phyloP scores from a whole-genome alignment of 2,797 vertebrate species.

The Orestias chungarensis region DNA sequence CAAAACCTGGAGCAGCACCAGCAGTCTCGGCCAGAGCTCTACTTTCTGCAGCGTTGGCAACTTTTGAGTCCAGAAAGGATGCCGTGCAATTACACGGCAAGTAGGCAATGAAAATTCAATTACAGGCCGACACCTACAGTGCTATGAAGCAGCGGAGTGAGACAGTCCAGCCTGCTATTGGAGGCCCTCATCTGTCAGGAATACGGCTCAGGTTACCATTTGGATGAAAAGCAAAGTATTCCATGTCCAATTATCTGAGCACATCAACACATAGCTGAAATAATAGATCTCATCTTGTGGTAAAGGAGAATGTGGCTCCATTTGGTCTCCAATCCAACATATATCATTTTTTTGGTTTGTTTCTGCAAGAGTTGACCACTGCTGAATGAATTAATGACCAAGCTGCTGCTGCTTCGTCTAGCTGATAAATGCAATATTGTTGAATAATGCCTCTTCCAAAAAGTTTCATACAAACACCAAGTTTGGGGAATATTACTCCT shows the following conservation, averaged over 20 bases:
- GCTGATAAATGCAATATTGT: constrained; percentile 38
- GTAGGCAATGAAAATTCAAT: constrained; percentile 68
- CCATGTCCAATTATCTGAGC: constrained; percentile 48
- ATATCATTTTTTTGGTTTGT: constrained; percentile 49
- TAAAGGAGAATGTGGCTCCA: constrained; percentile 19
- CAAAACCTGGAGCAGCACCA: constrained; percentile 58
- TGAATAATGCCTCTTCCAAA: constrained; percentile 40
- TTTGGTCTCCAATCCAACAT: constrained; percentile 43
- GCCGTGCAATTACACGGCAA: constrained; percentile 55
- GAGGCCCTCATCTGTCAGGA: constrained; percentile 15
- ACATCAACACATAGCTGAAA: constrained; percentile 46
- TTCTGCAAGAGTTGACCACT: constrained; percentile 30
- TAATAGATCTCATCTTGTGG: constrained; percentile 47
- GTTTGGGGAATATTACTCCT: constrained; percentile 19
- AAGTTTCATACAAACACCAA: constrained; percentile 26
- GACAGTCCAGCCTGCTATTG: constrained; percentile 28
- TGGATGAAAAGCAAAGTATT: constrained; percentile 37
- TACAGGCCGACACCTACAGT: constrained; percentile 52
- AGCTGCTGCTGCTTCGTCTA: constrained; percentile 21
- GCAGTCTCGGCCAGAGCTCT: constrained; percentile 25
- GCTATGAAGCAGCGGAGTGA: constrained; percentile 34
- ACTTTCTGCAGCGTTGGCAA: constrained; percentile 49
- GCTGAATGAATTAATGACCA: constrained; percentile 24
- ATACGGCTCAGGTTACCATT: constrained; percentile 31
- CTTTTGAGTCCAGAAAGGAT: constrained; percentile 61